Percentiles rank a stretch among this genome's conserved stretches.
phyloP scores from a whole-genome alignment of 2,113 vertebrate species.

The Rhagologus leucostigma region DNA sequence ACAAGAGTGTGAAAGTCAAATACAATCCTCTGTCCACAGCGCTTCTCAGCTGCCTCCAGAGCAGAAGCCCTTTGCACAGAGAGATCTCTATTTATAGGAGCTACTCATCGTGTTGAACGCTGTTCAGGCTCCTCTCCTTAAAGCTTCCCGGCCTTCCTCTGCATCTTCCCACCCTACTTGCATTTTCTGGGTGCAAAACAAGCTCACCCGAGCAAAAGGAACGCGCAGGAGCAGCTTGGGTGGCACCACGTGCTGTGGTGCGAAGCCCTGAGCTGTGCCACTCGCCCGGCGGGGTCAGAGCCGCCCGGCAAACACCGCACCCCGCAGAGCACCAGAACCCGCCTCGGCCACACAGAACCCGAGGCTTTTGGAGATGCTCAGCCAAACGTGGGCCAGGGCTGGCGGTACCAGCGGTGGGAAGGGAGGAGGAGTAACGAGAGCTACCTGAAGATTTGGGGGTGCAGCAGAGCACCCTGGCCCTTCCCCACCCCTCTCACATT shows the following conservation, averaged over 20 bases:
- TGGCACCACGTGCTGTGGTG: rapidly evolving
- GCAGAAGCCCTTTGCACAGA: rapidly evolving
- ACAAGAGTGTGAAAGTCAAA: background rate
- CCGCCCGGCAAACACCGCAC: background rate
- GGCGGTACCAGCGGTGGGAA: rapidly evolving
- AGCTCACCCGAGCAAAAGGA: background rate
- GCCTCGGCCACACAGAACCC: background rate
- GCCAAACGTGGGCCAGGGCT: background rate
- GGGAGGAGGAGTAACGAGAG: background rate
- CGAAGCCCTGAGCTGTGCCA: background rate
- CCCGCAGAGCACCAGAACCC: background rate
- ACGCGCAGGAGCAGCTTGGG: rapidly evolving
- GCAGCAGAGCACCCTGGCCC: background rate
- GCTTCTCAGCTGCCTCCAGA: background rate
- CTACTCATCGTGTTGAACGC: rapidly evolving
- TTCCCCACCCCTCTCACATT: background rate
- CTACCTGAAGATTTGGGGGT: rapidly evolving
- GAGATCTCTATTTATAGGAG: background rate
- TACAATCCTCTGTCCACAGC: rapidly evolving
- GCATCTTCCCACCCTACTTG: background rate
- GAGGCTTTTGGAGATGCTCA: rapidly evolving
- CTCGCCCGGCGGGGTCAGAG: background rate
- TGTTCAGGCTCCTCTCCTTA: background rate
- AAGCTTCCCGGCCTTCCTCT: background rate
- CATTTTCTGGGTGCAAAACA: background rate